A percentile compares a stretch with the other conserved stretches of the same genome.
phyloP scores from a whole-genome alignment of 2,113 vertebrate genomes.

The Leucoraja erinaceus region DNA sequence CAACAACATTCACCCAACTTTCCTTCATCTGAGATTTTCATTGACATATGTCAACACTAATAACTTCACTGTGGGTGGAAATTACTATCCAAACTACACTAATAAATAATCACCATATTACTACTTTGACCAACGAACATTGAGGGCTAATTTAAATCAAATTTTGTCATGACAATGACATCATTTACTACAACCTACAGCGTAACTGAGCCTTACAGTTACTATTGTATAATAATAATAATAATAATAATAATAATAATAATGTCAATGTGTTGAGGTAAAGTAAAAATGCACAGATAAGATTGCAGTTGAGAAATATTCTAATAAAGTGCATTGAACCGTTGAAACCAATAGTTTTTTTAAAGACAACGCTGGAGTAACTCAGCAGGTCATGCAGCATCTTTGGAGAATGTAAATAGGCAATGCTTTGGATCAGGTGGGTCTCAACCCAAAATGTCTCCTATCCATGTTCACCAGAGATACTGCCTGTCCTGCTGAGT shows the following conservation, averaged over 20 bases:
- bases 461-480: too few species aligned
- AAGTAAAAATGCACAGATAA: background rate
- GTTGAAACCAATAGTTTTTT: too few species aligned
- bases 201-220: background rate
- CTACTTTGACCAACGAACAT: background rate
- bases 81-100: background rate
- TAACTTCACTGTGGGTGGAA: background rate
- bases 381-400: too few species aligned
- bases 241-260: background rate
- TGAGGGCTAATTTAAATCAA: background rate
- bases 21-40: background rate
- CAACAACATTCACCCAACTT: background rate
- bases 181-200: background rate
- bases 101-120: background rate
- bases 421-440: too few species aligned
- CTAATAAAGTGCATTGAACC: background rate
- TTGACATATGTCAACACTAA: background rate
- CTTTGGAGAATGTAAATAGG: too few species aligned
- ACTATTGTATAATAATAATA: too few species aligned
- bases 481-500: too few species aligned
- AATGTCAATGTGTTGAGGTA: background rate
- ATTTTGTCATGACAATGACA: background rate
- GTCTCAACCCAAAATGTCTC: too few species aligned
- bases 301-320: background rate
- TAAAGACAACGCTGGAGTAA: too few species aligned